A percentile compares a stretch with the other conserved stretches of the same genome.
These are phyloP conservation scores for Corythaixoides concolor DNA, from an alignment of 2,113 vertebrate species.

Conservation along the genomic window DNA sequence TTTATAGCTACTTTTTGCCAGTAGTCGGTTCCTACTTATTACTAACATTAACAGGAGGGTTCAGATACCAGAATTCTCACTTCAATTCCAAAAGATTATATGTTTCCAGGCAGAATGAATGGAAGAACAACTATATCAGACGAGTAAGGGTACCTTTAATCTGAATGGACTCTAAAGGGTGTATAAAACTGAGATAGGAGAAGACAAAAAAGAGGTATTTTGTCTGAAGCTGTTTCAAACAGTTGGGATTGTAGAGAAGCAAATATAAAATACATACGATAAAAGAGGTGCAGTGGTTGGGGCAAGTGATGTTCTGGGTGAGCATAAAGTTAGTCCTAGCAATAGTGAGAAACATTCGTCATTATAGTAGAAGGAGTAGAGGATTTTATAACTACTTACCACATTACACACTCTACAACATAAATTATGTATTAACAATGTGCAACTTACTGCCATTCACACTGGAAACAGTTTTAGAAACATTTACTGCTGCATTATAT, in stretches of 20 bases:
- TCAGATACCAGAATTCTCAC: neutral
- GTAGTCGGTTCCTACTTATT: neutral
- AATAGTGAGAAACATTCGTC: neutral
- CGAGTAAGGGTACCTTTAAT: conserved; percentile 11
- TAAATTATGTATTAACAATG: conserved; percentile 4
- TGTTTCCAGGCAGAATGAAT: neutral
- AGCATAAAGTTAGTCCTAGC: neutral
- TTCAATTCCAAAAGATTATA: neutral
- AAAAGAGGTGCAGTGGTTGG: neutral
- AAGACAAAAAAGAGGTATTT: neutral
- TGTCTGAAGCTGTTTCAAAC: neutral
- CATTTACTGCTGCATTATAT: conserved; percentile 39
- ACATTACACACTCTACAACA: neutral
- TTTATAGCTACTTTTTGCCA: neutral
- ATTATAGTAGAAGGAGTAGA: neutral
- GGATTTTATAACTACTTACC: neutral
- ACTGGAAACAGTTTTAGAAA: conserved; percentile 34
- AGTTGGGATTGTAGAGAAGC: neutral
- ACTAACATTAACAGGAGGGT: neutral
- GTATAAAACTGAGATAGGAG: neutral
- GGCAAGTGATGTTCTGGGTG: neutral
- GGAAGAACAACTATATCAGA: neutral
- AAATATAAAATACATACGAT: neutral
- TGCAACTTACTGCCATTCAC: neutral
- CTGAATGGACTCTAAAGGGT: neutral